Evolutionary conservation across 2,888 invertebrate genomes (phyloP).

Genomic region (Gandaritis pyraliata): DNA sequence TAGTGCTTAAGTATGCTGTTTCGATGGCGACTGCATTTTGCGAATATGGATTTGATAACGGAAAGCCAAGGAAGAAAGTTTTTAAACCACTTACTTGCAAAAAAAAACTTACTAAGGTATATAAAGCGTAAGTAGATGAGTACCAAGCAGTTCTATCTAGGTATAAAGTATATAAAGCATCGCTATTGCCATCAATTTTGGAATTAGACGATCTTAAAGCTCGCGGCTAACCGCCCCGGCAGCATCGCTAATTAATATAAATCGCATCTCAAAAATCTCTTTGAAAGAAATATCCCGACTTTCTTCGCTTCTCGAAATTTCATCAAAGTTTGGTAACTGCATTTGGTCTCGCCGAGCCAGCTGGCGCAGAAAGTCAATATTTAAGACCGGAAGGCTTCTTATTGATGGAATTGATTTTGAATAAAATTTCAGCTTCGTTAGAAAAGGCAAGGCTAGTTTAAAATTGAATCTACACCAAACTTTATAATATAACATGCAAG

Average conservation of each 20-base stretch:
- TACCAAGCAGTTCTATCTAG: too few relatives aligned
- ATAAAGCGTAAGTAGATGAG: too few relatives aligned
- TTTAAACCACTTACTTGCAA: too few relatives aligned
- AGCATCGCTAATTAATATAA: constrained; percentile 74
- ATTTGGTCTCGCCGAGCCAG: constrained; percentile 9
- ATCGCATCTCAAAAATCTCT: constrained; percentile 70
- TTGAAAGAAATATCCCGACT: constrained; percentile 57
- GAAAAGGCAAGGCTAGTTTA: neutral
- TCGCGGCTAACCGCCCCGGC: constrained; percentile 57
- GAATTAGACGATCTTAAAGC: constrained; percentile 34
- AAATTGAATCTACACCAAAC: neutral
- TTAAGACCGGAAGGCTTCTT: constrained; percentile 1
- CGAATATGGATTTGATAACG: too few relatives aligned
- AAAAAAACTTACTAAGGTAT: too few relatives aligned
- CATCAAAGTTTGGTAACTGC: constrained; percentile 21
- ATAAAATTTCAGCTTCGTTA: too few relatives aligned
- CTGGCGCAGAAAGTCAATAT: constrained; percentile 1
- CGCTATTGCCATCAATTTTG: neutral
- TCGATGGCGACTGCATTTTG: too few relatives aligned
- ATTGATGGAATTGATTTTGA: constrained; percentile 5
- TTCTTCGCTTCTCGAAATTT: constrained; percentile 41
- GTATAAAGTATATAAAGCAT: neutral
- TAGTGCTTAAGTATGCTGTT: too few relatives aligned
- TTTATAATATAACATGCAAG: too few relatives aligned
- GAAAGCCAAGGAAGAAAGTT: too few relatives aligned